These are phyloP conservation scores for Ophioninae sp. DNA, from an alignment of 2,888 invertebrate genomes.

Conservation along the genomic window DNA sequence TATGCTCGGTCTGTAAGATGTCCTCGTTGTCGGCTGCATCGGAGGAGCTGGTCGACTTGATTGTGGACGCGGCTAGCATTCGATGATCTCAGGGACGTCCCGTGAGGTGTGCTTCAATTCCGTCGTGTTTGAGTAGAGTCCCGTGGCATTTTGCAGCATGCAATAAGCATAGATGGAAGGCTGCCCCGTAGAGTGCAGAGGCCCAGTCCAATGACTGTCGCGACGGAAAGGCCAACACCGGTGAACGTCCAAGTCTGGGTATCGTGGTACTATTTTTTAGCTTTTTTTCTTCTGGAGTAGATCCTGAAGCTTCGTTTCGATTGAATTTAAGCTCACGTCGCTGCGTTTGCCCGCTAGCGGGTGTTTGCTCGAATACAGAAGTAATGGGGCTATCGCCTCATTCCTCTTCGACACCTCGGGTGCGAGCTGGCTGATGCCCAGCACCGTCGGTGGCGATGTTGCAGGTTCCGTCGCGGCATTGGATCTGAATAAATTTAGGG, in stretches of 20 bases:
- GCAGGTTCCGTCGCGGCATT: background rate
- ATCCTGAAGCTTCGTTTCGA: background rate
- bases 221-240: background rate
- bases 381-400: background rate
- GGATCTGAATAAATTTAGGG: too few species aligned
- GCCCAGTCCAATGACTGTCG: background rate
- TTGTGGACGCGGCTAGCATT: too few species aligned
- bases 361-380: too few species aligned
- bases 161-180: background rate
- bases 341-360: background rate
- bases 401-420: background rate
- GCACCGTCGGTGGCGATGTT: background rate
- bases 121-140: fast-evolving
- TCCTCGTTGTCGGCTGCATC: too few species aligned
- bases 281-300: background rate
- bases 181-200: background rate
- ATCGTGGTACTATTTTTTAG: background rate
- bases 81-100: too few species aligned
- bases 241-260: background rate
- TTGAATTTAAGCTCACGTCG: background rate
- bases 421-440: background rate
- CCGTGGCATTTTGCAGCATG: background rate
- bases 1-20: background rate
- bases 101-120: too few species aligned
- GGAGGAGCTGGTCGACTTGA: too few species aligned